phyloP scores from a whole-genome alignment of 2,797 vertebrate species.

The Ceyx erithaca region DNA sequence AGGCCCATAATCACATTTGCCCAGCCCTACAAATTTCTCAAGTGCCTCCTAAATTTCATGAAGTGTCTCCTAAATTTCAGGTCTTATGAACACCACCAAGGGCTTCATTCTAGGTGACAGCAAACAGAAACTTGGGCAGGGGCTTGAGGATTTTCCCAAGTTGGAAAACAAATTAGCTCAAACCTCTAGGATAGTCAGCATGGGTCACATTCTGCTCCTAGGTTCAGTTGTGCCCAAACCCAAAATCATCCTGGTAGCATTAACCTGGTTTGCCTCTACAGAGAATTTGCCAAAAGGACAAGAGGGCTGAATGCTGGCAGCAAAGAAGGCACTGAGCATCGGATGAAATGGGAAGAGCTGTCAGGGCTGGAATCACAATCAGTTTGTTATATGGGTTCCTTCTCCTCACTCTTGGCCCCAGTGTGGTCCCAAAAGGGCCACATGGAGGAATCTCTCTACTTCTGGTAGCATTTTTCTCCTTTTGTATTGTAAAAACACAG shows the following conservation, averaged over 20 bases:
- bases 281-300: background rate
- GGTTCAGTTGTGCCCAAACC: background rate
- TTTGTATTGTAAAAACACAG: background rate
- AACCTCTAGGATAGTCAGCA: background rate
- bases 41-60: background rate
- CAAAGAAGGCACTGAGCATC: conserved; percentile 56
- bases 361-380: conserved; percentile 60
- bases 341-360: conserved; percentile 37
- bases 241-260: background rate
- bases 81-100: background rate
- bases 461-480: background rate
- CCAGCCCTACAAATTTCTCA: background rate
- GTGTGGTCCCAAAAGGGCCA: background rate
- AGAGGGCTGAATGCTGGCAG: conserved; percentile 10
- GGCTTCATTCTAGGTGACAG: background rate
- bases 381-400: background rate
- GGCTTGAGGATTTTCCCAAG: background rate
- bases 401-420: background rate
- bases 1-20: background rate
- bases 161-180: background rate
- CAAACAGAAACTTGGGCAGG: background rate
- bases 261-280: background rate
- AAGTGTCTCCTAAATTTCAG: background rate
- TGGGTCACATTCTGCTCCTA: background rate
- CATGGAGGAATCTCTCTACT: background rate